Conservation (phyloP, 2,797 vertebrate genomes). For the Argyrosomus regius region DNA sequence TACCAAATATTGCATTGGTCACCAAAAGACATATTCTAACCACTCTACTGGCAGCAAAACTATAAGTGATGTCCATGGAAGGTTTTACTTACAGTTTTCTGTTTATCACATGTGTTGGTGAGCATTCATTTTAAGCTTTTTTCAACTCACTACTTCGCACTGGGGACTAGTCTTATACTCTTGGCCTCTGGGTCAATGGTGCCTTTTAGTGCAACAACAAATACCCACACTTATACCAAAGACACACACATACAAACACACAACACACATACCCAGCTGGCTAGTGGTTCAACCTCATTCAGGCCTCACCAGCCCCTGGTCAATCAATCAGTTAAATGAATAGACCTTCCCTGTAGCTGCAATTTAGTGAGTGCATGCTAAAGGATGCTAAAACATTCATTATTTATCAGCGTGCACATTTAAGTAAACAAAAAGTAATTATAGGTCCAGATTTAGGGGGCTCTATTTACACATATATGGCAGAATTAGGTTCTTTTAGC, state of each 20-base stretch:
- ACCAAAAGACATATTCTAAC: not conserved
- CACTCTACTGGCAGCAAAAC: not conserved
- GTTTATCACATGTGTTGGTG: not conserved
- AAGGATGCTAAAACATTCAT: not conserved
- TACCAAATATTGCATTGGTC: too few species aligned
- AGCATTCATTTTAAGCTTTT: not conserved
- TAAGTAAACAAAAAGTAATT: not conserved
- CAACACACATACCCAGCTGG: not conserved
- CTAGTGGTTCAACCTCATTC: not conserved
- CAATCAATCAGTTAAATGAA: not conserved
- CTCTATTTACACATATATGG: too few species aligned
- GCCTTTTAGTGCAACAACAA: slow-evolving; percentile 3
- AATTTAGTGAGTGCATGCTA: too few species aligned
- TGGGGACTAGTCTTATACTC: not conserved
- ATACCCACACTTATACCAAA: not conserved
- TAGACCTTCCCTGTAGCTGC: too few species aligned
- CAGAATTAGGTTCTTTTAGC: too few species aligned
- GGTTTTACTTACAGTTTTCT: not conserved
- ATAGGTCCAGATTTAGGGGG: not conserved
- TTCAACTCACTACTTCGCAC: slow-evolving; percentile 9
- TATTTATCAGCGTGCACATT: not conserved
- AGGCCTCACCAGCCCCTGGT: not conserved
- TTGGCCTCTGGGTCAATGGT: slow-evolving; percentile 10
- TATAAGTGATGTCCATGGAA: not conserved
- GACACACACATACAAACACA: not conserved